Conservation (phyloP, 2,888 invertebrate species). For the Helleia helle region DNA sequence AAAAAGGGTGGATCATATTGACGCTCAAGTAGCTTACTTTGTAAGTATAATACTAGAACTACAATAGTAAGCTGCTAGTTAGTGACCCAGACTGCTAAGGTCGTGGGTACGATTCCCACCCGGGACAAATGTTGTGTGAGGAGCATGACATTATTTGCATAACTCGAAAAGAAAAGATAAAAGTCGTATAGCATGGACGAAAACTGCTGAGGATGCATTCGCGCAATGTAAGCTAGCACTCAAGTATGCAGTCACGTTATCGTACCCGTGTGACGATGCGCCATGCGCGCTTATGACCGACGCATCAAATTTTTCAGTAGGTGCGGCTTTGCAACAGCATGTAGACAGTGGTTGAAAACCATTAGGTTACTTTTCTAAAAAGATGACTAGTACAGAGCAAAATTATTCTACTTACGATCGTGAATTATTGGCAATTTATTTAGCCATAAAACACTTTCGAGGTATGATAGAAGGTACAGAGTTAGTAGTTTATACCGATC, state of each 20-base stretch:
- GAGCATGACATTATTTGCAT: too few relatives aligned
- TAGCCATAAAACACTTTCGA: constrained; percentile 2
- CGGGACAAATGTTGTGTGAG: too few relatives aligned
- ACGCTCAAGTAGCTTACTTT: too few relatives aligned
- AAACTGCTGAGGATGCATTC: constrained; percentile 19
- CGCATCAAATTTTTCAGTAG: constrained; percentile 33
- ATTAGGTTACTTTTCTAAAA: too few relatives aligned
- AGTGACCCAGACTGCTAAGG: too few relatives aligned
- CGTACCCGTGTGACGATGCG: constrained; percentile 23
- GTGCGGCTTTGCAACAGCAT: constrained; percentile 35
- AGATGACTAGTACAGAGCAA: too few relatives aligned
- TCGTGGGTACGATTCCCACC: too few relatives aligned
- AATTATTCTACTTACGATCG: not conserved
- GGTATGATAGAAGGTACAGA: not conserved
- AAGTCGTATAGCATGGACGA: constrained; percentile 19
- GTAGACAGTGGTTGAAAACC: too few relatives aligned
- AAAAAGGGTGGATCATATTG: too few relatives aligned
- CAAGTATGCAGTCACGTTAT: constrained; percentile 24
- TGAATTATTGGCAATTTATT: not conserved
- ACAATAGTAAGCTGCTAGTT: too few relatives aligned
- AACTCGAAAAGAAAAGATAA: too few relatives aligned
- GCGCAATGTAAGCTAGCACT: constrained; percentile 21
- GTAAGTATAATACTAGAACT: too few relatives aligned
- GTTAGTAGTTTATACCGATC: not conserved
- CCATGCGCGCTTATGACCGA: constrained; percentile 26